Evolutionary conservation across 2,113 vertebrate genomes (phyloP), one percentile per base, ranked within the genome.

Genomic region (Emydura subglobosa): DNA sequence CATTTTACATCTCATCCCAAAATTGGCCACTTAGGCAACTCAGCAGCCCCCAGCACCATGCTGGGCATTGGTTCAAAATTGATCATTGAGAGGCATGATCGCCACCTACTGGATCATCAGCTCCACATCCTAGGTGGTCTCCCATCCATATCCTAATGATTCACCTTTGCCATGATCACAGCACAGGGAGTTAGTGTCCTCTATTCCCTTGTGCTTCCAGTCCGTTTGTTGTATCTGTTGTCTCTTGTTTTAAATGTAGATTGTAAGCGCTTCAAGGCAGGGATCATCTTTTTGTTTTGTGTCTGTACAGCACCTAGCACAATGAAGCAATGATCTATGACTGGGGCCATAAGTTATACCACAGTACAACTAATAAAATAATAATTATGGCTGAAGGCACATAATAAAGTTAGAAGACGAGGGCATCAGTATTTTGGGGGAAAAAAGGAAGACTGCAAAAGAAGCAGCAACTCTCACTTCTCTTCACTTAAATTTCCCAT

Each of bases 361-460:
- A 83, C 85, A 44, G 79, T 84, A 91, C 92, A 95, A 96, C 91
- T 95, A n/a, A 65, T 83, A 89, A 95, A 95, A 86, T 89, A 93
- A 93, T 95, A 96, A 95, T 97, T 96, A 93, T 95, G 94, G 90
- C 94, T 96, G 96, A 96, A 89, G 93, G 88, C 72, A 29, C 51
- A 90, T 95, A 97, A 19, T 7, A n/a, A 17, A 19, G 31, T 68
- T n/a, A 68, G 65, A 34, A 17, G 34, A 68, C 16, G 95, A 95
- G 95, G 93, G 96, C 96, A 94, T 93, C 85, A 81, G 89, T 96
- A 68, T 96, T 96, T 93, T 95, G 94, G 31, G 31, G 24, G n/a
- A 25, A 25, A 7, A 80, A 34, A n/a, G 13, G 95, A 96, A 96
- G 95, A 87, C 90, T 90, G 94, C 87, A 88, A 95, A 96, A 90